Percentiles rank a stretch among this genome's conserved stretches.
These are phyloP conservation scores for Megaleporinus macrocephalus DNA, from an alignment of 2,113 vertebrate species.

Conservation along the genomic window DNA sequence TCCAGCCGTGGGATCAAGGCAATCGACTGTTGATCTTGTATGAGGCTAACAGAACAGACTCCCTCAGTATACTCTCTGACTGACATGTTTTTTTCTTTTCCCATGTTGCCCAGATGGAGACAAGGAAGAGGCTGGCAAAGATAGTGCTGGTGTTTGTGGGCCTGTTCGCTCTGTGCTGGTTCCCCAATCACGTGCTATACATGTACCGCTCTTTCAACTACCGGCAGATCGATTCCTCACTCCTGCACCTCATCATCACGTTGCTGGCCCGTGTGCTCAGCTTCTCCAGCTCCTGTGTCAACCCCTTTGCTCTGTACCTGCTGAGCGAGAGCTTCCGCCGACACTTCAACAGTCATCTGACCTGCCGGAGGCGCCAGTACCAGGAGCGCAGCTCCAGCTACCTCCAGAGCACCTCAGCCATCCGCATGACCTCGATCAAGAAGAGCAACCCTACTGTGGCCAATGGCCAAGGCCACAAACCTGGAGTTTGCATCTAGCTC, in stretches of 20 bases:
- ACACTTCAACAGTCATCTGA: slow-evolving; percentile 91
- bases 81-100: slow-evolving; percentile 32
- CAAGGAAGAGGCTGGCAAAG: slow-evolving; percentile 92
- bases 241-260: slow-evolving; percentile 87
- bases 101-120: slow-evolving; percentile 82
- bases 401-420: slow-evolving; percentile 85
- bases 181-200: slow-evolving; percentile 92
- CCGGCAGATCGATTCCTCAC: slow-evolving; percentile 90
- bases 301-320: slow-evolving; percentile 94
- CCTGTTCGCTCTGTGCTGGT: slow-evolving; percentile 95
- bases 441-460: slow-evolving; percentile 78
- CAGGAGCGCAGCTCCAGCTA: slow-evolving; percentile 82
- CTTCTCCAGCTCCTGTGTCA: slow-evolving; percentile 94
- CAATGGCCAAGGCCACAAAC: slow-evolving; percentile 30
- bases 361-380: slow-evolving; percentile 83
- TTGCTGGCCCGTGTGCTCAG: slow-evolving; percentile 89
- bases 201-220: slow-evolving; percentile 95
- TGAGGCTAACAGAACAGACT: not conserved
- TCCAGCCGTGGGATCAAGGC: not conserved
- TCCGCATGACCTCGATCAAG: slow-evolving; percentile 90
- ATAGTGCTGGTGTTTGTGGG: slow-evolving; percentile 94
- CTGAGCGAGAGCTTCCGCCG: slow-evolving; percentile 93
- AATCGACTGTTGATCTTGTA: not conserved
- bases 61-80: not conserved
- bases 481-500: slow-evolving; percentile 36